Percentiles rank a stretch among this genome's conserved stretches.
Conservation (phyloP, 1,140 invertebrate species). For the Limonius californicus region DNA sequence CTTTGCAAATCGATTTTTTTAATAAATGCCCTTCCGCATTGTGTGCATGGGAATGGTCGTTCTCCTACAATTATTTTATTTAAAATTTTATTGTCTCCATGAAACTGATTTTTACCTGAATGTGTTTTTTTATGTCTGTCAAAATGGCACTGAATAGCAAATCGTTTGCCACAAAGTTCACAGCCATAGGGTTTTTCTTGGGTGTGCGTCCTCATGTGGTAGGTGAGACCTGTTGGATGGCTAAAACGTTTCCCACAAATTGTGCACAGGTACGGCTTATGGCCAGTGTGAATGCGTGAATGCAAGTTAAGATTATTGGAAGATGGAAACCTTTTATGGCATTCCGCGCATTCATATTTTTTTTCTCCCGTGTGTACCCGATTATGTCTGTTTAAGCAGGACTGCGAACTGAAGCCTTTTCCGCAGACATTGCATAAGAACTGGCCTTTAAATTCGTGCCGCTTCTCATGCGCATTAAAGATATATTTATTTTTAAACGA, state of each 20-base stretch:
- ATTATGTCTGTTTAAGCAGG: slow-evolving; percentile 34
- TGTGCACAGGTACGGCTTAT: slow-evolving; percentile 17
- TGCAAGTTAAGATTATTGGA: slow-evolving; percentile 38
- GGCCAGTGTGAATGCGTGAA: slow-evolving; percentile 9
- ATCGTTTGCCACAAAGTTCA: slow-evolving; percentile 29
- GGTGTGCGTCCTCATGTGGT: slow-evolving; percentile 40
- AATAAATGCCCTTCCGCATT: slow-evolving; percentile 43
- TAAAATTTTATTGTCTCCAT: too few species aligned
- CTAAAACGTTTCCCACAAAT: slow-evolving; percentile 40
- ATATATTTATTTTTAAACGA: slow-evolving; percentile 59
- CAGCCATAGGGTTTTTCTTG: slow-evolving; percentile 39
- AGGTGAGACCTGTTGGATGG: slow-evolving; percentile 35
- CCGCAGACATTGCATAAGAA: slow-evolving; percentile 51
- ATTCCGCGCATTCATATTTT: slow-evolving; percentile 53
- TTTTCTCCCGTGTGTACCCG: slow-evolving; percentile 53
- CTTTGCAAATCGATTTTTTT: slow-evolving; percentile 37
- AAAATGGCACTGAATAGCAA: slow-evolving; percentile 35
- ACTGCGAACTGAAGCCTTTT: slow-evolving; percentile 57
- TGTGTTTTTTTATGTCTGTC: slow-evolving; percentile 55
- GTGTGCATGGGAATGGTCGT: slow-evolving; percentile 31
- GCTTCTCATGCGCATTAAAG: slow-evolving; percentile 68
- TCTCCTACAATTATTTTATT: slow-evolving; percentile 23
- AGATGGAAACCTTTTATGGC: slow-evolving; percentile 56
- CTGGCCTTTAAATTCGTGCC: slow-evolving; percentile 68
- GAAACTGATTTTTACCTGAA: slow-evolving; percentile 56